Base-by-base conservation (phyloP, 2,113 vertebrate species). In the Sphaerodactylus townsendi region DNA sequence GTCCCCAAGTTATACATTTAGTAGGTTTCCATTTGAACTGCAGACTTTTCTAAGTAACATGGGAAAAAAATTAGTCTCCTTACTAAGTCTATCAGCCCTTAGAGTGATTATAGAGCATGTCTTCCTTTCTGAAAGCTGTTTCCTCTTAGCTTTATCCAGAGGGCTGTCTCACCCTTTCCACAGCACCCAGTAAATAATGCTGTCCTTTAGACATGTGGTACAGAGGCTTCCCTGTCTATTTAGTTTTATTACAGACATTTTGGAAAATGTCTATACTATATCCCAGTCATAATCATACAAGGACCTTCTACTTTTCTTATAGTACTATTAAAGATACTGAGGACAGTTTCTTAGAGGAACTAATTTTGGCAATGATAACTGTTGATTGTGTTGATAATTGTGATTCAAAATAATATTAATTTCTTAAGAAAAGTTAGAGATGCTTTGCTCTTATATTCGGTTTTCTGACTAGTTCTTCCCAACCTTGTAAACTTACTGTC, bases 1-100 rank as follows among this genome's bases (percentile, higher is more conserved):
- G 1, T 50, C 85, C 46, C 59, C 23, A 77, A 86, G 35, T 76
- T 86, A 83, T 83, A 86, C 78, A 79, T 85, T 82, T 53, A 81
- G 10, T 77, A 48, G 59, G 62, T 82, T 77, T 86, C 41, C 37
- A 77, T 82, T 64, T 81, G 77, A 77, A 64, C 17, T 64, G 37
- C 41, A 65, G 56, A 46, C 53, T 77, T 86, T 76, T 33, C 8
- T 28, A 64, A 71, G 69, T 30, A 85, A 59, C 69, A 28, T 59
- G 71, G 39, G 46, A 65, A 59, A 66, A 41, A 65, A 44, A 64
- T 23, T 64, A 28, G 50, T 65, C 66, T 86, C 37, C 41, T 82
- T 72, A 78, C 69, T 66, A 59, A 82, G 74, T 50, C 69, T 44
- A 53, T 77, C 75, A 62, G 46, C 59, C 33, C 80, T 85, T 78